A percentile compares a stretch with the other conserved stretches of the same genome.
These are phyloP conservation scores for Apteryx owenii DNA, from an alignment of 2,113 vertebrate species.

Conservation along the genomic window DNA sequence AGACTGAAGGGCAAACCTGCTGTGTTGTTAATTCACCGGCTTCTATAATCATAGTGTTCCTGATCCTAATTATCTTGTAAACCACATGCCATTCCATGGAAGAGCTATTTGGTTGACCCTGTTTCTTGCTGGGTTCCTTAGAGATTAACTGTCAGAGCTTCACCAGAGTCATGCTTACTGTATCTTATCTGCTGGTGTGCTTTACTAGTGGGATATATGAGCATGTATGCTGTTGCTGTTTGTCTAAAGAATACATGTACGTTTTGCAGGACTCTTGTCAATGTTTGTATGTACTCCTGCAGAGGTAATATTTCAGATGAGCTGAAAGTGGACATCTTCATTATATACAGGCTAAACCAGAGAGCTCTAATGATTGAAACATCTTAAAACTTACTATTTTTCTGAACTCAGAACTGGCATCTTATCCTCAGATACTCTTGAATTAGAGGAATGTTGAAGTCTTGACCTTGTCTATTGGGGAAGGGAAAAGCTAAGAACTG, in stretches of 20 bases:
- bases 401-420: not conserved
- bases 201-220: not conserved
- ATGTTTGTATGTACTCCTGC: not conserved
- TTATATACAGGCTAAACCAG: not conserved
- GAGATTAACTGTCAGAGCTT: not conserved
- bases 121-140: constrained; percentile 17
- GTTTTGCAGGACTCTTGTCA: not conserved
- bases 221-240: not conserved
- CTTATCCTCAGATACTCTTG: not conserved
- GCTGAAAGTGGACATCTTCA: not conserved
- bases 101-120: constrained; percentile 33
- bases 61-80: constrained; percentile 44
- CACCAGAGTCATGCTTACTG: not conserved
- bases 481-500: not conserved
- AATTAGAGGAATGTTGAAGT: not conserved
- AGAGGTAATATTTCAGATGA: not conserved
- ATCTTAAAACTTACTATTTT: not conserved
- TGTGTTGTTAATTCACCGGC: not conserved
- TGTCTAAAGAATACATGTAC: not conserved
- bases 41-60: constrained; percentile 9
- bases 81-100: not conserved
- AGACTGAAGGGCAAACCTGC: constrained; percentile 16
- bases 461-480: not conserved
- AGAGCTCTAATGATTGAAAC: not conserved
- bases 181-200: not conserved